These are phyloP conservation scores for Latrodectus elegans DNA, from an alignment of 2,888 invertebrate genomes.

Conservation along the genomic window DNA sequence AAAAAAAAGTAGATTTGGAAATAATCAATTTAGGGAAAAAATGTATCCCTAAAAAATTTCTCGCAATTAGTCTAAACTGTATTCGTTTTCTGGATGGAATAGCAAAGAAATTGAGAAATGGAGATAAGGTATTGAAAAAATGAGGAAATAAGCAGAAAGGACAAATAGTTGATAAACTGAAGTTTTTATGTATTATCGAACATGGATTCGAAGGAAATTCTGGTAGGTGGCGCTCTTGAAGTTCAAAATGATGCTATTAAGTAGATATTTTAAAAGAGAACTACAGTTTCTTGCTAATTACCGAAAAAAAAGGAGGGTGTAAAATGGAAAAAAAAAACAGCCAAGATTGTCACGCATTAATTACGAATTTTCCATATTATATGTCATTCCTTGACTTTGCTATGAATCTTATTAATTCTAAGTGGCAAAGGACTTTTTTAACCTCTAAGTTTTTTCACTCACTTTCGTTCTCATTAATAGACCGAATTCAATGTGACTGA, in stretches of 20 bases:
- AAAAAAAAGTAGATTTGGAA: too few species aligned
- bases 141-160: slow-evolving; percentile 28
- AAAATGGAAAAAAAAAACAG: background rate
- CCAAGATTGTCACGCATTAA: slow-evolving; percentile 28
- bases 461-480: too few species aligned
- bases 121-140: slow-evolving; percentile 1
- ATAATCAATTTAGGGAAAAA: too few species aligned
- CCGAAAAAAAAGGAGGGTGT: slow-evolving; percentile 26
- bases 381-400: slow-evolving; percentile 40
- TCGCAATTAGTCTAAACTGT: too few species aligned
- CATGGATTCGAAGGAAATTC: slow-evolving; percentile 50
- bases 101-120: too few species aligned
- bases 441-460: too few species aligned
- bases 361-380: slow-evolving; percentile 53
- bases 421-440: slow-evolving; percentile 1
- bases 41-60: too few species aligned
- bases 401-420: slow-evolving; percentile 49
- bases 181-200: slow-evolving; percentile 46
- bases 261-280: slow-evolving; percentile 27
- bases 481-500: too few species aligned
- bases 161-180: slow-evolving; percentile 51
- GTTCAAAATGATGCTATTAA: slow-evolving; percentile 50
- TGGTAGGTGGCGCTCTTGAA: slow-evolving; percentile 39
- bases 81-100: too few species aligned
- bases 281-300: slow-evolving; percentile 34